A percentile compares a stretch with the other conserved stretches of the same genome.
These are phyloP conservation scores for Anagyrus pseudococci DNA, from an alignment of 2,888 invertebrate species.

Conservation along the genomic window DNA sequence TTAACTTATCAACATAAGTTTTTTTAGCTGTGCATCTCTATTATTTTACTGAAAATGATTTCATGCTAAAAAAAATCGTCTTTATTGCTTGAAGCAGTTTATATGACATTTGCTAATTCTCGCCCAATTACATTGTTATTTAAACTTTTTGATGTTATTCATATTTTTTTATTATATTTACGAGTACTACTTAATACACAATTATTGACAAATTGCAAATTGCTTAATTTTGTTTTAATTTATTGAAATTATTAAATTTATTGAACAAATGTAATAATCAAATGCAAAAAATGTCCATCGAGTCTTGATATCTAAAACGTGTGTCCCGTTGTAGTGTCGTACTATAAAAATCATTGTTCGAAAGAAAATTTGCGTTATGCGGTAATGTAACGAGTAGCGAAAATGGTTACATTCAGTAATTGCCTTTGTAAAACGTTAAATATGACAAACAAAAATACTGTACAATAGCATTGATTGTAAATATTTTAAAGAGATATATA, in stretches of 20 bases:
- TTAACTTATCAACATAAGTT: neutral
- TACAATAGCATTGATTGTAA: constrained; percentile 60
- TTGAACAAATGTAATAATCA: constrained; percentile 20
- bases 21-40: neutral
- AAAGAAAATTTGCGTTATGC: constrained; percentile 50
- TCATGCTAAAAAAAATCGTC: no score
- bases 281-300: constrained; percentile 29
- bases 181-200: no score
- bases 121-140: no score
- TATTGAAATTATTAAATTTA: neutral
- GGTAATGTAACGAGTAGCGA: constrained; percentile 51
- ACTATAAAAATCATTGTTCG: constrained; percentile 50
- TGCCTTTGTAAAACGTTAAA: constrained; percentile 60
- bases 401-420: constrained; percentile 59
- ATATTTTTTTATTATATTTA: no score
- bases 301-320: constrained; percentile 25
- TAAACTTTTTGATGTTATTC: no score
- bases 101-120: neutral
- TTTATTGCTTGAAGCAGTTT: neutral
- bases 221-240: neutral
- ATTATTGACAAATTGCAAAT: no score
- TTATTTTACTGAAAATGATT: neutral
- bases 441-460: constrained; percentile 55
- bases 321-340: constrained; percentile 49
- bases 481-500: constrained; percentile 54